Base-by-base conservation (phyloP, 2,797 vertebrate species). In the Petrocephalus schoutedeni region DNA sequence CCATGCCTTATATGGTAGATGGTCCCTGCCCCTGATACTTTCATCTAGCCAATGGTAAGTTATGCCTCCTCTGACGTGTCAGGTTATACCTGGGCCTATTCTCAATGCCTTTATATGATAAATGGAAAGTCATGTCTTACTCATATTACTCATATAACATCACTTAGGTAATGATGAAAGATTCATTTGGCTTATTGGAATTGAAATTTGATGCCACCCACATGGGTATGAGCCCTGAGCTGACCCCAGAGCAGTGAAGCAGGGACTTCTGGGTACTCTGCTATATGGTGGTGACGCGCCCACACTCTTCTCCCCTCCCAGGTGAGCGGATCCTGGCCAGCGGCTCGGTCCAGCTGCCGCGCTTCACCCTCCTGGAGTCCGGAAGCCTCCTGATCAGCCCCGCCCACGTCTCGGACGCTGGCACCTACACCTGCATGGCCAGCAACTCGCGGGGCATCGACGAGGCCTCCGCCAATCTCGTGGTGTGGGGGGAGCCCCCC, bases 361-460 rank as follows among this genome's bases (percentile, higher is more conserved):
- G 98, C 1, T 99, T 99, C 94, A 99, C 98, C 0, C 95, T 99
- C 28, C 96, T 99, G 41, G 98, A 99, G 92, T 99, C 98, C 0
- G 98, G 98, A 88, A 99, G 98, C 59, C 95, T 99, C 56, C 97
- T 99, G 2, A 88, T 99, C 92, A 98, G 97, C 87, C 98, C 98
- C 0, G 95, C 97, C 0, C 98, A 97, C 90, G 96, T 98, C 89
- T 94, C 97, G 0, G 98, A 99, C 0, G 97, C 97, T 0, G 98
- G 98, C 67, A 97, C 96, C 90, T 99, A 99, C 93, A 96, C 96
- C 53, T 99, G 98, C 93, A 95, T 98, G 94, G 98, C 98, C 85
- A 98, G 97, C 94, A 99, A 99, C 94, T 99, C 98, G 1, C 94
- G 98, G 0, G 98, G 98, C 0, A 97, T 97, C 2, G 98, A 99